phyloP scores from a whole-genome alignment of 2,113 vertebrate species.

The Triplophysa tibetana region DNA sequence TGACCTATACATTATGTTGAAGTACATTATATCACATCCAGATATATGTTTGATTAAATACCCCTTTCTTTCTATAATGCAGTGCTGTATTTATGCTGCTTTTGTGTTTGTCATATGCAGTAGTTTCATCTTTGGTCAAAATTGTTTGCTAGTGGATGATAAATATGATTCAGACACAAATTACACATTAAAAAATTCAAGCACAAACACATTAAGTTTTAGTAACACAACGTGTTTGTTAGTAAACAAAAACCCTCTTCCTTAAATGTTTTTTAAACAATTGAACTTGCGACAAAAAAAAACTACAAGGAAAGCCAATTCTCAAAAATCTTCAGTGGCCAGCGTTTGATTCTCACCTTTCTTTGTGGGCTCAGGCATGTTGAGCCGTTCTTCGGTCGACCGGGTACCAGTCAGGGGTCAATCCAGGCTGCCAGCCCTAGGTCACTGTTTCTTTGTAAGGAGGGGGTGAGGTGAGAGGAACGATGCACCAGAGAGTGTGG shows the following conservation, averaged over 20 bases:
- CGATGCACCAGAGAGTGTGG: background rate
- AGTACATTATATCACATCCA: no score
- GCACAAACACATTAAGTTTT: background rate
- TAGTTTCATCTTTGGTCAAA: background rate
- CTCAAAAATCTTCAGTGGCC: background rate
- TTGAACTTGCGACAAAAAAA: no score
- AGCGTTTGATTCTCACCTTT: slow-evolving; percentile 70
- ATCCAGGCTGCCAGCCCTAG: slow-evolving; percentile 50
- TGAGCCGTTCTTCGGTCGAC: slow-evolving; percentile 64
- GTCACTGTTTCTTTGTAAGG: slow-evolving; percentile 41
- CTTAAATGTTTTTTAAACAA: no score
- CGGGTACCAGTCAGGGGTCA: slow-evolving; percentile 46
- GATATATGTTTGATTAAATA: no score
- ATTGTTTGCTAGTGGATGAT: background rate
- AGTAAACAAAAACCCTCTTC: background rate
- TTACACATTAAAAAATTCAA: background rate
- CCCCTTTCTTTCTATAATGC: background rate
- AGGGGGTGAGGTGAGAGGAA: slow-evolving; percentile 9
- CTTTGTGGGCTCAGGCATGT: slow-evolving; percentile 81
- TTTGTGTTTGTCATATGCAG: background rate
- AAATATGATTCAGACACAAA: background rate
- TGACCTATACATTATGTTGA: no score
- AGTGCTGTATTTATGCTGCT: background rate
- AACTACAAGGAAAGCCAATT: background rate
- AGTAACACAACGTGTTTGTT: background rate